Percentiles rank a stretch among this genome's conserved stretches.
Conservation (phyloP, 2,888 invertebrate species). For the Chloroclysta siterata region DNA sequence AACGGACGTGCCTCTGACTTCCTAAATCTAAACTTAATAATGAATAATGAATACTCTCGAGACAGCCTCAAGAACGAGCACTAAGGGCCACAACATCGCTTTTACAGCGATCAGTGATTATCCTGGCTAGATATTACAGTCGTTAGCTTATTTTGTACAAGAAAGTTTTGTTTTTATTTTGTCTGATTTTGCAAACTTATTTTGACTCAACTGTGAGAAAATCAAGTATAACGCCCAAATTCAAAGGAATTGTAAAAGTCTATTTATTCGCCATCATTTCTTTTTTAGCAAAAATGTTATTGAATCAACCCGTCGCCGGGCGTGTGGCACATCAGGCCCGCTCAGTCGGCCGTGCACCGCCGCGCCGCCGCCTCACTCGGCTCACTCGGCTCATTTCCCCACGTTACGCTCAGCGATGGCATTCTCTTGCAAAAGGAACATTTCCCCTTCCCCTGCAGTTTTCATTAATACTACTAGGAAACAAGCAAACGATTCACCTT, state of each 20-base stretch:
- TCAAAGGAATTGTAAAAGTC: too few species aligned
- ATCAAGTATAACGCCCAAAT: too few species aligned
- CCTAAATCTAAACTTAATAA: too few species aligned
- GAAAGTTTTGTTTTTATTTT: too few species aligned
- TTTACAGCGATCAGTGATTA: too few species aligned
- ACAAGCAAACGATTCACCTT: too few species aligned
- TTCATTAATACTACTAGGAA: not conserved
- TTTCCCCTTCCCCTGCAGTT: not conserved
- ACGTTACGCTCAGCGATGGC: conserved; percentile 34
- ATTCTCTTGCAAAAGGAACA: not conserved
- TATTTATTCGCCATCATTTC: not conserved
- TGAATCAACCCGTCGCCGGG: conserved; percentile 51
- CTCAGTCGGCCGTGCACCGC: conserved; percentile 29
- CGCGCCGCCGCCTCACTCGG: conserved; percentile 23
- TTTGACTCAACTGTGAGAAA: too few species aligned
- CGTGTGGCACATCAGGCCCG: conserved; percentile 14
- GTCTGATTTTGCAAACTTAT: too few species aligned
- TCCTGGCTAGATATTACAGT: too few species aligned
- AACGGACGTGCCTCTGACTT: not conserved
- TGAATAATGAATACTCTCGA: not conserved
- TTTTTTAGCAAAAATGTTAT: conserved; percentile 1
- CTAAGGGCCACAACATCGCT: too few species aligned
- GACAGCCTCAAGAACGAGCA: not conserved
- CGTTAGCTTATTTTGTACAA: too few species aligned
- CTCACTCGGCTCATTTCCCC: conserved; percentile 41